phyloP scores from a whole-genome alignment of 2,797 vertebrate genomes.

The Aeoliscus strigatus region DNA sequence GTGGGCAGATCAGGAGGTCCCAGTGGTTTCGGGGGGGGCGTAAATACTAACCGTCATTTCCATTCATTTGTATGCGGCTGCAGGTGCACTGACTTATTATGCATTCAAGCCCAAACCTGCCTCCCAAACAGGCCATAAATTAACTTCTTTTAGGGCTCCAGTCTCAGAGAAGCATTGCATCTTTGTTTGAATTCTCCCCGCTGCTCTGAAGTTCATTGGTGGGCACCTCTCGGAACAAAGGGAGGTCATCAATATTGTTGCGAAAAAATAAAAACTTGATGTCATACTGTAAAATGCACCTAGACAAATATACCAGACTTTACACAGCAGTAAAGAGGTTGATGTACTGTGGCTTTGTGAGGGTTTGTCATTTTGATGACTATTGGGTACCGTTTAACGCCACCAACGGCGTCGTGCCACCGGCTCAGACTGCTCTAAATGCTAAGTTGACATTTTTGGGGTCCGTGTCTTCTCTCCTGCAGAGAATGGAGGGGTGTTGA shows the following conservation, averaged over 20 bases:
- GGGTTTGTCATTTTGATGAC: constrained; percentile 66
- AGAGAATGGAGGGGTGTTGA: constrained; percentile 1
- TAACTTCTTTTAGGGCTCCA: constrained; percentile 73
- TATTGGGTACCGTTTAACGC: constrained; percentile 64
- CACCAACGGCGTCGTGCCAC: constrained; percentile 56
- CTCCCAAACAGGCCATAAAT: constrained; percentile 78
- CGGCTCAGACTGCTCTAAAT: constrained; percentile 55
- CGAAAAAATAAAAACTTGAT: constrained; percentile 18
- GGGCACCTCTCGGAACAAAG: constrained; percentile 21
- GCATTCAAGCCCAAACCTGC: constrained; percentile 74
- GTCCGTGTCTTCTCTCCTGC: constrained; percentile 37
- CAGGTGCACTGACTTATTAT: constrained; percentile 73
- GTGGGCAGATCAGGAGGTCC: constrained; percentile 68
- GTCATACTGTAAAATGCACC: constrained; percentile 51
- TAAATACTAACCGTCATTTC: constrained; percentile 69
- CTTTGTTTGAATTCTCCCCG: constrained; percentile 60
- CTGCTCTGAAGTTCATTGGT: constrained; percentile 45
- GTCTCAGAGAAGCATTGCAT: constrained; percentile 66
- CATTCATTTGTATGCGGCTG: constrained; percentile 78
- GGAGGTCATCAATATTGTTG: constrained; percentile 37
- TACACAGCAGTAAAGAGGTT: constrained; percentile 59
- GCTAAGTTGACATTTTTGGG: constrained; percentile 67
- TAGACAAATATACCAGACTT: constrained; percentile 62
- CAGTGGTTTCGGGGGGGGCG: constrained; percentile 50
- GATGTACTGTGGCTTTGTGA: constrained; percentile 56